These are phyloP conservation scores for Trachelus troglodyta DNA, from an alignment of 2,888 invertebrate genomes.

Conservation along the genomic window DNA sequence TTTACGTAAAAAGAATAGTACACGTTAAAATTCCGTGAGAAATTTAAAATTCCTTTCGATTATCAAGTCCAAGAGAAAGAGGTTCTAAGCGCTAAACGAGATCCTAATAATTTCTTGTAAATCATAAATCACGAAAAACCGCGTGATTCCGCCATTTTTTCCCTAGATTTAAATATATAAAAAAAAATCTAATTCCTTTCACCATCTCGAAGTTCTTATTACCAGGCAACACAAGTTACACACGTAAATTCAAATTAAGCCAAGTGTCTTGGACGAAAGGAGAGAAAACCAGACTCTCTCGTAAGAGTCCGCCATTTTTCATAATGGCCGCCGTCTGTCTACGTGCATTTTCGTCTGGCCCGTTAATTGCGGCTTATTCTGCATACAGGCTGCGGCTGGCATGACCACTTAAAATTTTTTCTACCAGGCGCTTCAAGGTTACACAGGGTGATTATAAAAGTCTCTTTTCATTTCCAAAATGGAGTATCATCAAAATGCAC, in stretches of 20 bases:
- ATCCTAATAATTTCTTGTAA: not conserved
- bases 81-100: not conserved
- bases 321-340: not conserved
- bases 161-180: not conserved
- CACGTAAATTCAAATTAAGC: conserved; percentile 37
- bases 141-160: not conserved
- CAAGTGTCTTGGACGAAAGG: conserved; percentile 2
- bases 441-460: conserved; percentile 18
- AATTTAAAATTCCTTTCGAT: not conserved
- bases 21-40: not conserved
- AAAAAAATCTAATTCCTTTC: not conserved
- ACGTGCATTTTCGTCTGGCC: conserved; percentile 37
- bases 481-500: not conserved
- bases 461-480: not conserved
- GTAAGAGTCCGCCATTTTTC: not conserved
- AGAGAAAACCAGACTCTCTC: not conserved
- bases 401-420: conserved; percentile 40
- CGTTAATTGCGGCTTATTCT: conserved; percentile 47
- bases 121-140: not conserved
- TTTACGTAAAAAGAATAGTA: not conserved
- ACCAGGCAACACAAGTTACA: not conserved
- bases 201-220: not conserved
- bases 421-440: conserved; percentile 40
- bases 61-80: not conserved
- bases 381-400: conserved; percentile 14